Percentiles rank a stretch among this genome's conserved stretches.
Evolutionary conservation across 1,140 invertebrate genomes (phyloP).

Genomic region (Listronotus oregonensis): DNA sequence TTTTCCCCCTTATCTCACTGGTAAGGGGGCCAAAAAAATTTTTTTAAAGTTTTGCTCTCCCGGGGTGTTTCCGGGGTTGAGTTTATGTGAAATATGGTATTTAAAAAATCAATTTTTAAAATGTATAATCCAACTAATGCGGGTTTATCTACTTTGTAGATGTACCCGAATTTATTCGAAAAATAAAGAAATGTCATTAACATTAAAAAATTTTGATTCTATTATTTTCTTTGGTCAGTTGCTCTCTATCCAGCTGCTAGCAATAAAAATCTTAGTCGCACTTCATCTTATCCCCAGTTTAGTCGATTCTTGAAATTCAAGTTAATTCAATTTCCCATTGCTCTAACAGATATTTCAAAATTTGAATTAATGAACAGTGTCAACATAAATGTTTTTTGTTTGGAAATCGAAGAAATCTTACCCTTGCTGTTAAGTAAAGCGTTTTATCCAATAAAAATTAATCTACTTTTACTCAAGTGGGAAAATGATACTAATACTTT

Average conservation of each 20-base stretch:
- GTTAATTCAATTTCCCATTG: constrained; percentile 26
- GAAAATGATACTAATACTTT: not conserved
- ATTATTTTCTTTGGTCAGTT: constrained; percentile 33
- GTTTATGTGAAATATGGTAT: constrained; percentile 44
- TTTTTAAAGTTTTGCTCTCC: too few species aligned
- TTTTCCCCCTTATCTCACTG: too few species aligned
- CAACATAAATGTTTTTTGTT: too few species aligned
- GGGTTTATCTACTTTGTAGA: too few species aligned
- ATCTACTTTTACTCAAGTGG: not conserved
- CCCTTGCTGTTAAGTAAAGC: constrained; percentile 15
- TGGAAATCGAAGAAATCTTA: too few species aligned
- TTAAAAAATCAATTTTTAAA: constrained; percentile 43
- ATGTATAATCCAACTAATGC: constrained; percentile 50
- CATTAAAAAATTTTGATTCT: constrained; percentile 26
- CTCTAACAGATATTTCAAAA: constrained; percentile 29
- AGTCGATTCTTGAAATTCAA: constrained; percentile 26
- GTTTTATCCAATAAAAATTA: constrained; percentile 11
- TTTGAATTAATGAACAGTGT: too few species aligned
- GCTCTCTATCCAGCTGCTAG: constrained; percentile 10
- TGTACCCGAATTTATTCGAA: constrained; percentile 13
- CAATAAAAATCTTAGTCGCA: not conserved
- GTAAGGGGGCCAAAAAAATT: too few species aligned
- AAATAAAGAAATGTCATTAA: constrained; percentile 23
- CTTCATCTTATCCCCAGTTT: constrained; percentile 24
- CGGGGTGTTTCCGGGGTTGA: too few species aligned